Evolutionary conservation across 2,113 vertebrate genomes (phyloP).

Genomic region (Microtus ochrogaster): DNA sequence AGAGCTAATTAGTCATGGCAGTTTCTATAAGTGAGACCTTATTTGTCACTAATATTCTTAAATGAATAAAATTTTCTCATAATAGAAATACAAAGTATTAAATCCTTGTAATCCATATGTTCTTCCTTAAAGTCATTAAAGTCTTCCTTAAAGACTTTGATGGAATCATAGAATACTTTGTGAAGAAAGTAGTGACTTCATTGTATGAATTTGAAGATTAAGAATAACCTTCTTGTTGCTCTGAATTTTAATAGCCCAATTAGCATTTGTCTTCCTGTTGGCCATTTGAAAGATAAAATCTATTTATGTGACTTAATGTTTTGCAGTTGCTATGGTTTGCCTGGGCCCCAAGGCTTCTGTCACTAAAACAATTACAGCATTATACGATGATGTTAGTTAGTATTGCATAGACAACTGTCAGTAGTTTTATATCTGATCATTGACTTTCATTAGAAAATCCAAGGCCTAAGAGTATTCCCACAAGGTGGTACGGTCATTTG

Average conservation of each 20-base stretch:
- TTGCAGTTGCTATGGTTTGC: constrained; percentile 46
- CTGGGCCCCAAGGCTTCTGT: constrained; percentile 29
- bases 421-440: not conserved
- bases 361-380: constrained; percentile 51
- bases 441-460: constrained; percentile 24
- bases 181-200: constrained; percentile 63
- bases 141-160: constrained; percentile 32
- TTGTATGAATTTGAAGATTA: constrained; percentile 46
- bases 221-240: constrained; percentile 40
- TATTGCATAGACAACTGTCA: constrained; percentile 34
- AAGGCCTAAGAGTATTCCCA: not conserved
- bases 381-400: not conserved
- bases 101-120: constrained; percentile 36
- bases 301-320: constrained; percentile 41
- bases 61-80: constrained; percentile 43
- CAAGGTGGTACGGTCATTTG: not conserved
- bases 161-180: constrained; percentile 49
- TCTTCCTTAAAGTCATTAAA: constrained; percentile 61
- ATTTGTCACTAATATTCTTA: constrained; percentile 37
- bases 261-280: constrained; percentile 58
- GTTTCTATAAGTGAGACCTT: constrained; percentile 3
- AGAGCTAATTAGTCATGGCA: not conserved
- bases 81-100: not conserved
- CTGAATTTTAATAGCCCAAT: constrained; percentile 63
- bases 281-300: constrained; percentile 54